Percentiles rank a stretch among this genome's conserved stretches.
Conservation (phyloP, 2,888 invertebrate species). For the Meta bourneti region DNA sequence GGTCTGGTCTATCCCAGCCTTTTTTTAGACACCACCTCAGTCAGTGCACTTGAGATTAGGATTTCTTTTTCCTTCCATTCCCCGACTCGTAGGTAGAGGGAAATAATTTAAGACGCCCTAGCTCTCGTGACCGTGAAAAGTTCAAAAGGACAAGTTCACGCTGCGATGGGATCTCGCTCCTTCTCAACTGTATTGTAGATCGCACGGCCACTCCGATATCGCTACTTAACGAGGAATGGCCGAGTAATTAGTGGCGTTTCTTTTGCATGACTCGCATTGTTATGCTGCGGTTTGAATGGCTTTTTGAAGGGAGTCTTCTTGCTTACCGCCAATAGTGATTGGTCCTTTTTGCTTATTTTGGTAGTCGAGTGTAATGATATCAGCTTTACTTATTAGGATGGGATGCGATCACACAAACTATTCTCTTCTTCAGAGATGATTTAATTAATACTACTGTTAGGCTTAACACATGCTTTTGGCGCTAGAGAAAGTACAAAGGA, state of each 20-base stretch:
- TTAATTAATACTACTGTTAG: too few relatives aligned
- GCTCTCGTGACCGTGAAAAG: conserved; percentile 73
- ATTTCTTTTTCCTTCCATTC: conserved; percentile 15
- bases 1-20: conserved; percentile 8
- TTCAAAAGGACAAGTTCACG: conserved; percentile 75
- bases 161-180: conserved; percentile 39
- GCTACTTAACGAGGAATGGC: conserved; percentile 12
- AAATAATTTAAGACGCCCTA: conserved; percentile 51
- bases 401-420: too few relatives aligned
- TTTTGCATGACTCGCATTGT: background rate
- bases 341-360: too few relatives aligned
- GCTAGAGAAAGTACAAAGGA: too few relatives aligned
- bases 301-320: background rate
- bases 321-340: too few relatives aligned
- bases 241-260: conserved; percentile 43
- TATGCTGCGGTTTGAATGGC: background rate
- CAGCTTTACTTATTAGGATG: too few relatives aligned
- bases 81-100: conserved; percentile 21
- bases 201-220: conserved; percentile 18
- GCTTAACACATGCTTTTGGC: too few relatives aligned
- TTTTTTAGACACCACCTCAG: conserved; percentile 9
- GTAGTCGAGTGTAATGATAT: too few relatives aligned
- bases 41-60: background rate
- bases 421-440: too few relatives aligned
- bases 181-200: conserved; percentile 14